These are phyloP conservation scores for Falco berigora DNA, from an alignment of 2,797 vertebrate species.

Conservation along the genomic window DNA sequence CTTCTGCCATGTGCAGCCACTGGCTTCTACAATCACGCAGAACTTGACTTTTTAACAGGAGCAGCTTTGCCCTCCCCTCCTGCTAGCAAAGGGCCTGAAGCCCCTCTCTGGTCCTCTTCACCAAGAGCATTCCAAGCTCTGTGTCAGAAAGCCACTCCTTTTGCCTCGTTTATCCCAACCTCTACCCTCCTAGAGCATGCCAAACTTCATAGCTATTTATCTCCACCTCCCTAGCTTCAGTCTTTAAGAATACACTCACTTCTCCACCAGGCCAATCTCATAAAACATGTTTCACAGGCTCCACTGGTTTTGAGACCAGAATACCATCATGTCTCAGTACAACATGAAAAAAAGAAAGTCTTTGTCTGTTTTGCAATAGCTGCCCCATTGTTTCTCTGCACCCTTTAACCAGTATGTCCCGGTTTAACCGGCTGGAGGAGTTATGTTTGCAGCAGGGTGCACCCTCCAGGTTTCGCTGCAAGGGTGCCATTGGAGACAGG, in stretches of 20 bases:
- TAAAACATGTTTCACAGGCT: background rate
- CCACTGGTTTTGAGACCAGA: background rate
- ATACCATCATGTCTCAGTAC: background rate
- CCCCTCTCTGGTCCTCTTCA: background rate
- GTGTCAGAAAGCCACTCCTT: background rate
- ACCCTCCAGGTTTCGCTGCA: background rate
- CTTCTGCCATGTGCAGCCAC: background rate
- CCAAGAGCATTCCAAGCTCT: background rate
- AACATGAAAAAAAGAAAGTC: background rate
- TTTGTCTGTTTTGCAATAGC: background rate
- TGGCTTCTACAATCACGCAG: fast-evolving
- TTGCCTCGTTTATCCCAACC: background rate
- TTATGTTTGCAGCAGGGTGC: background rate
- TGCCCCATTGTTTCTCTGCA: background rate
- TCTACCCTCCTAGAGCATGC: background rate
- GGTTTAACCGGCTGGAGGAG: background rate
- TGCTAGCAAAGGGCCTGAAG: background rate
- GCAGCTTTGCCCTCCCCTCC: background rate
- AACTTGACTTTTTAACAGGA: background rate
- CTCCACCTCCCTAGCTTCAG: background rate
- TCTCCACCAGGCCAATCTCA: background rate
- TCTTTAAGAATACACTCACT: background rate
- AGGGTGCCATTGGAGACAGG: background rate
- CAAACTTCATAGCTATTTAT: background rate
- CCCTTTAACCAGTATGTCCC: background rate